Evolutionary conservation across 2,888 invertebrate genomes (phyloP).

Genomic region (Trissoscelio sp.): DNA sequence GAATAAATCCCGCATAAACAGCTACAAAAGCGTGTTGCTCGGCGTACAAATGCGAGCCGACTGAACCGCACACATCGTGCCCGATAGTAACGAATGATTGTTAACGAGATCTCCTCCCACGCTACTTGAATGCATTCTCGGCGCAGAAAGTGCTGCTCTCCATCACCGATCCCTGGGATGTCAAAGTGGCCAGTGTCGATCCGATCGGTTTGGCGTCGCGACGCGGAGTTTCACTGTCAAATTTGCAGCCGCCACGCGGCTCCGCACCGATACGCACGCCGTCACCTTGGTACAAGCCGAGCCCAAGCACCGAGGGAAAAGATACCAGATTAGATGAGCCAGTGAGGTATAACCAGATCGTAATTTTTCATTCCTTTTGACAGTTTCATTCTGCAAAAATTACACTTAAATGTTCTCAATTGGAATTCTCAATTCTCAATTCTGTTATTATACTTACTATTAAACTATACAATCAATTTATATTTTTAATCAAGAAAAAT

Average conservation of each 20-base stretch:
- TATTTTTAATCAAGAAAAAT: too few relatives aligned
- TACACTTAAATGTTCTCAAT: background rate
- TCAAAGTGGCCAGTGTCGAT: conserved; percentile 80
- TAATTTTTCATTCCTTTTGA: too few relatives aligned
- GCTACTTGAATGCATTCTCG: conserved; percentile 56
- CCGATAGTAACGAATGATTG: conserved; percentile 71
- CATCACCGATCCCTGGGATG: conserved; percentile 82
- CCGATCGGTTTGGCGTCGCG: conserved; percentile 77
- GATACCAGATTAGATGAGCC: conserved; percentile 1
- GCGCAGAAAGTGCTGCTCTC: conserved; percentile 79
- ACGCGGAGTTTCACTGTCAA: conserved; percentile 75
- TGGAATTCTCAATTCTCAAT: too few relatives aligned
- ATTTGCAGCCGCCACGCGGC: conserved; percentile 62
- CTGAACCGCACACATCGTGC: conserved; percentile 14
- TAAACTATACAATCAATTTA: too few relatives aligned
- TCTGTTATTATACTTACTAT: too few relatives aligned
- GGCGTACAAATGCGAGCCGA: conserved; percentile 31
- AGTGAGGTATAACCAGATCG: conserved; percentile 25
- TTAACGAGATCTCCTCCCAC: conserved; percentile 76
- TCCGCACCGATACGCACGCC: conserved; percentile 73
- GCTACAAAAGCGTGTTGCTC: background rate
- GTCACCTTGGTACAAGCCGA: conserved; percentile 81
- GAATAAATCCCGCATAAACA: conserved; percentile 46
- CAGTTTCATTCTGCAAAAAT: too few relatives aligned
- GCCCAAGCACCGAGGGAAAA: conserved; percentile 22